Base-by-base conservation (phyloP, 2,113 vertebrate species). In the Dicerorhinus sumatrensis region DNA sequence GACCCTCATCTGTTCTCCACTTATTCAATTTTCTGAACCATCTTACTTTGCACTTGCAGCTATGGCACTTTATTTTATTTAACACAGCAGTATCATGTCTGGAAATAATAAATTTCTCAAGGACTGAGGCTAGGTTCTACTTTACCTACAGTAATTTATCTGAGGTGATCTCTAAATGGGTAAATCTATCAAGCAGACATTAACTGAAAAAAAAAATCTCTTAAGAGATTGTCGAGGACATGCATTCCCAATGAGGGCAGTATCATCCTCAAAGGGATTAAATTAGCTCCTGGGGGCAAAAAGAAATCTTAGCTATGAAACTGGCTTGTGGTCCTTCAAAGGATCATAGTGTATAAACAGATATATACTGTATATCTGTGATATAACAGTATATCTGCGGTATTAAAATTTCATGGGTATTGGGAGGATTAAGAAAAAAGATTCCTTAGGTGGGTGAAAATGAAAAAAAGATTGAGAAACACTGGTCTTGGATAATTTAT, bases 21-120 rank as follows among this genome's bases (percentile, higher is more conserved):
- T 79, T 82, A 70, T 76, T 87, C 20, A 80, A 17, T 93, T 81
- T 87, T 93, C 31, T 51, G 58, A 83, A 79, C 25, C 29, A 63
- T 36, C 51, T 87, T 65, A 86, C 17, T 67, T 91, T 84, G 23
- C 54, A 84, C 67, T 79, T 72, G 42, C 9, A 93, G 16, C 16
- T 70, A 58, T 51, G 42, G 16, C 80, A 91, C 60, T 88, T 90
- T 80, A 90, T 73, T 96, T 94, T 94, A 94, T 67, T 89, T 77
- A 82, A 89, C 27, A 8, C 4, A 70, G 33, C 6, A 79, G 10
- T 82, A 83, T 67, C 8, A 62, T 81, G 63, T 36, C 27, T 42
- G 18, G 20, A 87, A 94, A 72, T 75, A 85, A 73, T 77, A 86
- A 58, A 90, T 90, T 90, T 46, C 46, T 80, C 84, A 79, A 94